Evolutionary conservation across 1,140 invertebrate genomes (phyloP).

Genomic region (Glossosoma conforme): DNA sequence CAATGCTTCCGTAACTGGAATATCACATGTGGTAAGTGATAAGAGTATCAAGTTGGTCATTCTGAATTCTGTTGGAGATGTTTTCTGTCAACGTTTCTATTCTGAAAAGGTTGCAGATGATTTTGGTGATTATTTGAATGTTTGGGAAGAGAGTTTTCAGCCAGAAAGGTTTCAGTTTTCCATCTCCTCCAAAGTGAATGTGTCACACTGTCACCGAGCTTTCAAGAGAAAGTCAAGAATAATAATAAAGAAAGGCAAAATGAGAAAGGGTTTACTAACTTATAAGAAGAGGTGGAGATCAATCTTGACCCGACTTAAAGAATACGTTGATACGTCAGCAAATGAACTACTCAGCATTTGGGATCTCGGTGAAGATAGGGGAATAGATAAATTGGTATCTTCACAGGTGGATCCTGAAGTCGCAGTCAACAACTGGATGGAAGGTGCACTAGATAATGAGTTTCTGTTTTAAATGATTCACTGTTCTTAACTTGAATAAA

Average conservation of each 20-base stretch:
- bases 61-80: slow-evolving; percentile 24
- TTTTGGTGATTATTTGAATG: neutral
- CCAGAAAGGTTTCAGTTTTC: slow-evolving; percentile 10
- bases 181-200: slow-evolving; percentile 9
- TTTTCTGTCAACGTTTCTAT: slow-evolving; percentile 17
- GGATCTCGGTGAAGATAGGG: slow-evolving; percentile 14
- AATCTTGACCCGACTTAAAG: slow-evolving; percentile 7
- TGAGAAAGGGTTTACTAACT: slow-evolving; percentile 1
- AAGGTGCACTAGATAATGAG: too few species aligned
- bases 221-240: slow-evolving; percentile 1
- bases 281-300: slow-evolving; percentile 14
- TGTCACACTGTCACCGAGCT: slow-evolving; percentile 1
- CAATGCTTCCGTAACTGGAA: slow-evolving; percentile 16
- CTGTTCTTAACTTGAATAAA: too few species aligned
- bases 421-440: slow-evolving; percentile 18
- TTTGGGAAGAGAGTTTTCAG: slow-evolving; percentile 6
- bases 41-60: slow-evolving; percentile 7
- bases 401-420: slow-evolving; percentile 15
- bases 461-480: too few species aligned
- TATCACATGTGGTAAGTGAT: neutral
- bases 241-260: neutral
- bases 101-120: neutral
- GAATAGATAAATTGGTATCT: slow-evolving; percentile 2
- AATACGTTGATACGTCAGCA: slow-evolving; percentile 22
- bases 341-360: slow-evolving; percentile 23